Evolutionary conservation across 2,797 vertebrate genomes (phyloP), one percentile per base, ranked within the genome.

Genomic region (Stomatorhinus walkeri): DNA sequence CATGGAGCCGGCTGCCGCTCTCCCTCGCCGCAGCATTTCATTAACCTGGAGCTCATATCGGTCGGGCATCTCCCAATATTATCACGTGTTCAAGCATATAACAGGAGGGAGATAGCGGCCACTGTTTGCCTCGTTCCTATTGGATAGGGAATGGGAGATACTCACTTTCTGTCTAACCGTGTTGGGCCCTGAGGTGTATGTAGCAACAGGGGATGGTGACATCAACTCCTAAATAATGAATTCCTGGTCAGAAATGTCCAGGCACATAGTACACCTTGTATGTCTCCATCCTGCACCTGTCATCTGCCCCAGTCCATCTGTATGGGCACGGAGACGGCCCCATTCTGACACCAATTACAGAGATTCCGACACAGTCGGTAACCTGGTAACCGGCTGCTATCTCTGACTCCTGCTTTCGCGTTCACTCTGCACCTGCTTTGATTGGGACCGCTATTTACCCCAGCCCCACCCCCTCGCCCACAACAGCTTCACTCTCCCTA

Each of bases 341-440:
- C 24, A 3, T 24, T 85, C 36, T 89, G 88, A 89, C 54, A 68
- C 36, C 56, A 85, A 89, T 89, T 89, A 89, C 22, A 59, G 28
- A 49, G 19, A n/a, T 46, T 24, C 36, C 24, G 28, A 24, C 28
- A 68, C 24, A 32, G 14, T 12, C 3, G 8, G 22, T 22, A 76
- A 59, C 6, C 48, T 22, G 14, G 46, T 12, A 76, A 22, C 14
- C 48, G 14, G 51, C 76, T 14, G 54, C 43, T 54, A n/a, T 61
- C 86, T 64, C 54, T 56, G 32, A 61, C 52, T 54, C 22, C 51
- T 2, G 24, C 24, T 61, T 28, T 56, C 28, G 12, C 49, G 8
- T 79, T 56, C 54, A 48, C 54, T 56, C 54, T 16, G 19, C 79
- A 28, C 84, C 84, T 24, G 14, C 28, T n/a, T n/a, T 16, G 49